Conservation (phyloP, 2,888 invertebrate genomes). For the Amphimallon solstitiale region DNA sequence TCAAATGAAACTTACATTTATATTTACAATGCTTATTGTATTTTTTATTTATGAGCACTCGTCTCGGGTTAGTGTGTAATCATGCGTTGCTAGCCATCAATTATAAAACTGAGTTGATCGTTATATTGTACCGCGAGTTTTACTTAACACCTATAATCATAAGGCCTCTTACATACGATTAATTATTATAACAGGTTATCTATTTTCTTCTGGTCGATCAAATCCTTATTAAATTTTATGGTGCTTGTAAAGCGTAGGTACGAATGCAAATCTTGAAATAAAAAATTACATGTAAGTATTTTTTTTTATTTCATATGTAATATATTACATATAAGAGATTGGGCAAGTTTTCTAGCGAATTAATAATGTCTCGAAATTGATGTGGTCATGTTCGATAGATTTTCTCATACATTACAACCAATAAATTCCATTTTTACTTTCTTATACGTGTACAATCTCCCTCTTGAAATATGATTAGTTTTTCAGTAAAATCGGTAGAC, state of each 20-base stretch:
- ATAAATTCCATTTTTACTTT: no score
- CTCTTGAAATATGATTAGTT: no score
- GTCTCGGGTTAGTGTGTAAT: constrained; percentile 52
- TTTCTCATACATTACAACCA: no score
- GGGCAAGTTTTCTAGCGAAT: no score
- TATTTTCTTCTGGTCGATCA: constrained; percentile 11
- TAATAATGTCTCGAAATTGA: no score
- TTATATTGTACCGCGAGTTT: constrained; percentile 33
- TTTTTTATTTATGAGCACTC: constrained; percentile 56
- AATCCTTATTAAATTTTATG: constrained; percentile 6
- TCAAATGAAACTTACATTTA: constrained; percentile 40
- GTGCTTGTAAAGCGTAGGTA: background rate
- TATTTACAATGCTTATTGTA: constrained; percentile 55
- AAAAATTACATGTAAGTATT: no score
- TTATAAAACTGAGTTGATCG: constrained; percentile 46
- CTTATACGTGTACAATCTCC: no score
- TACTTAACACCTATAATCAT: constrained; percentile 36
- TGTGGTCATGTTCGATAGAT: no score
- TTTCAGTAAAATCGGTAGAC: no score
- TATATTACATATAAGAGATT: no score
- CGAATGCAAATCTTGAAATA: no score
- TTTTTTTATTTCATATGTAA: no score
- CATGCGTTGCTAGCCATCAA: constrained; percentile 52
- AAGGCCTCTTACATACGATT: constrained; percentile 26
- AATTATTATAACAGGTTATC: constrained; percentile 24